Conservation (phyloP, 2,113 vertebrate species). For the Scomber japonicus region DNA sequence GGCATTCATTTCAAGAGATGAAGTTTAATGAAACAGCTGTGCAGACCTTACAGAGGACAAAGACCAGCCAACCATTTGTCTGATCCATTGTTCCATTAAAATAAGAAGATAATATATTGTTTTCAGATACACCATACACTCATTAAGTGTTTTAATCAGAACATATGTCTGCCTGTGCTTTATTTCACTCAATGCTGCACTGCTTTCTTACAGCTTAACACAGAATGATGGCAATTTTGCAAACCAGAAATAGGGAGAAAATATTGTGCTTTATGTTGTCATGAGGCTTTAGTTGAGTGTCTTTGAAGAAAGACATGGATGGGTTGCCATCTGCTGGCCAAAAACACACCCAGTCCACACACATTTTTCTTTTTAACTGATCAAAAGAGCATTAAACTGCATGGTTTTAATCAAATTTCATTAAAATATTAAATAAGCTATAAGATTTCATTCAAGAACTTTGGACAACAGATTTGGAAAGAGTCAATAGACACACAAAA, state of each 20-base stretch:
- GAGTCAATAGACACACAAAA: too few species aligned
- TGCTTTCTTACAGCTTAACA: background rate
- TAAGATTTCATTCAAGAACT: background rate
- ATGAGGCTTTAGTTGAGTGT: background rate
- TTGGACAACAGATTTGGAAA: background rate
- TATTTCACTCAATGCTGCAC: too few species aligned
- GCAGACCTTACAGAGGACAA: too few species aligned
- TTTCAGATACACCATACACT: too few species aligned
- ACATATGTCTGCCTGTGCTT: too few species aligned
- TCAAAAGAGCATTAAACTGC: too few species aligned
- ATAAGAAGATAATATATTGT: too few species aligned
- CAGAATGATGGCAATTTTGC: background rate
- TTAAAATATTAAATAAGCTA: background rate
- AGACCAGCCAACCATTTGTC: too few species aligned
- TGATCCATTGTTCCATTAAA: too few species aligned
- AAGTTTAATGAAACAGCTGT: too few species aligned
- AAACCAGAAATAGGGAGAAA: background rate
- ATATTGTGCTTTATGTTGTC: background rate
- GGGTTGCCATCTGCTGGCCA: constrained; percentile 44
- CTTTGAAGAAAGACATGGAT: background rate
- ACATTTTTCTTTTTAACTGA: background rate
- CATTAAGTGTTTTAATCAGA: too few species aligned
- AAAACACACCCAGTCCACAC: background rate
- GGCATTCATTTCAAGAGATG: too few species aligned
- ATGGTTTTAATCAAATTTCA: background rate